Conservation (phyloP, 1,140 invertebrate genomes). For the Cydia strobilella region DNA sequence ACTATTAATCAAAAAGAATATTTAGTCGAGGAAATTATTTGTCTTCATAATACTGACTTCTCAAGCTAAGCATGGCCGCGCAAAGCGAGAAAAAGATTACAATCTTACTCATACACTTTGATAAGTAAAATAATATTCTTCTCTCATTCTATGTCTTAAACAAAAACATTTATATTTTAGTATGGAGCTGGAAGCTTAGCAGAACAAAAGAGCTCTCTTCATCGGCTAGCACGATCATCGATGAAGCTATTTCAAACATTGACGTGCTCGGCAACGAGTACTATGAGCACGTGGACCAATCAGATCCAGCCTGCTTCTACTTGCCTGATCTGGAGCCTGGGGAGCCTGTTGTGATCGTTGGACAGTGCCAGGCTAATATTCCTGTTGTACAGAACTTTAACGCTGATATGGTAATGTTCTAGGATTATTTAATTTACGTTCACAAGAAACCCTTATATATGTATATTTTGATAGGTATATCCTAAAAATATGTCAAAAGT, state of each 20-base stretch:
- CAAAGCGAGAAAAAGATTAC: too few relatives aligned
- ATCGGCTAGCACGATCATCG: constrained; percentile 41
- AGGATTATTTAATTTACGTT: constrained; percentile 16
- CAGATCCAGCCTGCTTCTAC: constrained; percentile 60
- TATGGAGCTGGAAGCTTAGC: constrained; percentile 61
- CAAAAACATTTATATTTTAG: constrained; percentile 40
- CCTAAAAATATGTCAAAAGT: neutral
- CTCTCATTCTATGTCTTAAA: neutral
- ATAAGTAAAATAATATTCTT: too few relatives aligned
- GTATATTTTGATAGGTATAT: too few relatives aligned
- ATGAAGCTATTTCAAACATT: constrained; percentile 43
- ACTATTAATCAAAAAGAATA: too few relatives aligned
- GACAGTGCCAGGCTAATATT: constrained; percentile 59
- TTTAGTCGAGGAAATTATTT: too few relatives aligned
- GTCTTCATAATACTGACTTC: too few relatives aligned
- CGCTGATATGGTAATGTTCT: constrained; percentile 47
- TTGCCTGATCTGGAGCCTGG: constrained; percentile 50
- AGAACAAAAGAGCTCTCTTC: constrained; percentile 46
- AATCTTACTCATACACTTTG: too few relatives aligned
- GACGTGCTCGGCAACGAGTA: constrained; percentile 49
- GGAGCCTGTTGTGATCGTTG: constrained; percentile 55
- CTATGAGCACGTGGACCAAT: constrained; percentile 47
- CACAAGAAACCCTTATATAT: too few relatives aligned
- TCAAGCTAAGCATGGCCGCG: too few relatives aligned
- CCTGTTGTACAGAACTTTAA: constrained; percentile 57